phyloP scores from a whole-genome alignment of 2,888 invertebrate species.

The Parnassius apollo region DNA sequence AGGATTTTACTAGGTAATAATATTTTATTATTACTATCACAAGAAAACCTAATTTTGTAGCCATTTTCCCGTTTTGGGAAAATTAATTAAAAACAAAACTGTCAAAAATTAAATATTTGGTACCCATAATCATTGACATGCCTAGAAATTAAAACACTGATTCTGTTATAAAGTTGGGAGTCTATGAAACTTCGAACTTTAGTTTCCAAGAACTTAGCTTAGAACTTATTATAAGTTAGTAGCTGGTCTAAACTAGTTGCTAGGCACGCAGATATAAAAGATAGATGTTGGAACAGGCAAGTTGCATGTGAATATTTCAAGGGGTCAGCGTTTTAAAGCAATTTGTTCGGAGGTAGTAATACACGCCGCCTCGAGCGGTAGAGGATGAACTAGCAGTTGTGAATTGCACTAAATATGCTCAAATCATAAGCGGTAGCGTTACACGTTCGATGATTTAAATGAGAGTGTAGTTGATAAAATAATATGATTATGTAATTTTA shows the following conservation, averaged over 20 bases:
- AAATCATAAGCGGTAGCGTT: constrained; percentile 16
- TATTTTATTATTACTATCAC: no score
- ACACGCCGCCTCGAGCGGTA: constrained; percentile 20
- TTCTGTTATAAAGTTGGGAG: constrained; percentile 13
- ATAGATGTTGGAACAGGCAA: constrained; percentile 21
- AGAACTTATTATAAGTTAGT: constrained; percentile 24
- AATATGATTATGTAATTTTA: no score
- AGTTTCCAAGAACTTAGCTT: constrained; percentile 22
- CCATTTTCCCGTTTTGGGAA: no score
- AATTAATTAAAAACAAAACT: no score
- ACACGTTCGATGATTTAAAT: not conserved
- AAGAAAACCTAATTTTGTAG: no score
- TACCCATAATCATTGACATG: not conserved
- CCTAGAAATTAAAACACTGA: constrained; percentile 13
- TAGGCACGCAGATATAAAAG: constrained; percentile 22
- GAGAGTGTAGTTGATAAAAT: no score
- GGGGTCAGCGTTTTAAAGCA: constrained; percentile 28
- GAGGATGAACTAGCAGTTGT: constrained; percentile 22
- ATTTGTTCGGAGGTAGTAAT: constrained; percentile 26
- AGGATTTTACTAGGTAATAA: no score
- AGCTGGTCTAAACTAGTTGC: constrained; percentile 23
- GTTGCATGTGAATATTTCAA: constrained; percentile 27
- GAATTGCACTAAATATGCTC: constrained; percentile 11
- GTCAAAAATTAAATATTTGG: no score
- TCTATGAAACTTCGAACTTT: constrained; percentile 17